Evolutionary conservation across 2,888 invertebrate species (phyloP).

Genomic region (Thecocarcelia acutangulata): DNA sequence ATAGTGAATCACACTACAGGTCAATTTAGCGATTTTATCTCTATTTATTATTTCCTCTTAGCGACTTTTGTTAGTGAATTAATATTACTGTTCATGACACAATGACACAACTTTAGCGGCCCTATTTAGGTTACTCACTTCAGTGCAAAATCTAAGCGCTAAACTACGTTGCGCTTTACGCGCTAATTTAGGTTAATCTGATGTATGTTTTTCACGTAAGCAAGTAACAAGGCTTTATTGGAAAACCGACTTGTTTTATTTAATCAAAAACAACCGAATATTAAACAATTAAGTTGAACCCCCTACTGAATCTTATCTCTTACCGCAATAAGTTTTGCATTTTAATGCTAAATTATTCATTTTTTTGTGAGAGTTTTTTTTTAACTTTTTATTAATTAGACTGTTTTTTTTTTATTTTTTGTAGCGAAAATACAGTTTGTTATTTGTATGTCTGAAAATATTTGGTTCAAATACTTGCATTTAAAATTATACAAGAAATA

Average conservation of each 20-base stretch:
- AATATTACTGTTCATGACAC: no score
- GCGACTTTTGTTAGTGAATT: no score
- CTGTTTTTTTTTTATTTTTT: slow-evolving; percentile 1
- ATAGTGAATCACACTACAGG: no score
- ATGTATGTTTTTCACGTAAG: no score
- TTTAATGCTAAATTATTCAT: slow-evolving; percentile 23
- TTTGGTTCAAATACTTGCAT: slow-evolving; percentile 16
- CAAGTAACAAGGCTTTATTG: no score
- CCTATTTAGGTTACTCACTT: no score
- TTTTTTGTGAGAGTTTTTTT: slow-evolving; percentile 19
- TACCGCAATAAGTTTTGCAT: slow-evolving; percentile 9
- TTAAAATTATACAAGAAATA: slow-evolving; percentile 15
- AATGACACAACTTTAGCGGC: no score
- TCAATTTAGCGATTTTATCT: no score
- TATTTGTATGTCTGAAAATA: slow-evolving; percentile 20
- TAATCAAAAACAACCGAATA: neutral
- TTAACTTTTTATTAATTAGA: slow-evolving; percentile 12
- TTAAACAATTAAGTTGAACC: neutral
- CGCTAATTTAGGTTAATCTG: no score
- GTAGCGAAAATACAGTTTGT: slow-evolving; percentile 5
- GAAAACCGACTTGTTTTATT: neutral
- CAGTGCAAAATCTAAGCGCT: no score
- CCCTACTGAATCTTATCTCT: slow-evolving; percentile 33
- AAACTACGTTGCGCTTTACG: no score
- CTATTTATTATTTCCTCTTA: no score